Evolutionary conservation across 2,888 invertebrate genomes (phyloP).

Genomic region (Leptarthrus brevirostris): DNA sequence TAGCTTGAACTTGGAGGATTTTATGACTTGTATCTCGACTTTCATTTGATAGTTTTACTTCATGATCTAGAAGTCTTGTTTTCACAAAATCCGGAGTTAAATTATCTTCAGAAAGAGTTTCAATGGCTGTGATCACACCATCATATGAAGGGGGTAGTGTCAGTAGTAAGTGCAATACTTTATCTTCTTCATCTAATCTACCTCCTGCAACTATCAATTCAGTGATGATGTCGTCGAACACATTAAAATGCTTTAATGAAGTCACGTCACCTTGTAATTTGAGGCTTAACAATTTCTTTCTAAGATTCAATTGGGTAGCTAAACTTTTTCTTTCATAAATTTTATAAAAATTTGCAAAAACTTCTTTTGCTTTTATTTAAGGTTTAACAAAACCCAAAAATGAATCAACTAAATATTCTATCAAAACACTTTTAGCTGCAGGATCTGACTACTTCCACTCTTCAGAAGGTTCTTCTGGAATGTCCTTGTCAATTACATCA

Average conservation of each 20-base stretch:
- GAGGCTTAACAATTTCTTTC: too few species aligned
- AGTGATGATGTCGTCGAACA: too few species aligned
- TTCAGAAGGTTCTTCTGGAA: neutral
- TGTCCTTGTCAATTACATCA: neutral
- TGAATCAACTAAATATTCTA: neutral
- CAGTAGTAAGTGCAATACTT: slow-evolving; percentile 60
- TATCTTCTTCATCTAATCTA: too few species aligned
- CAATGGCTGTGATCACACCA: slow-evolving; percentile 62
- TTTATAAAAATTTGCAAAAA: too few species aligned
- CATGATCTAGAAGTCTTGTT: neutral
- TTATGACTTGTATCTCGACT: too few species aligned
- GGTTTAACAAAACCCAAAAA: neutral
- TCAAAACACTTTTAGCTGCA: neutral
- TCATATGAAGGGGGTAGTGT: slow-evolving; percentile 61
- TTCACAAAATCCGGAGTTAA: slow-evolving; percentile 58
- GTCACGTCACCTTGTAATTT: too few species aligned
- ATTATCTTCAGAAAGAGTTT: slow-evolving; percentile 59
- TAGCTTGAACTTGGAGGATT: too few species aligned
- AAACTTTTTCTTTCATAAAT: neutral
- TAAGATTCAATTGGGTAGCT: neutral
- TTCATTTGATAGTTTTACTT: neutral
- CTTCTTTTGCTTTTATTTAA: too few species aligned
- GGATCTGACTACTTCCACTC: neutral
- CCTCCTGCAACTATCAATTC: too few species aligned
- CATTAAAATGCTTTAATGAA: too few species aligned